phyloP scores from a whole-genome alignment of 2,888 invertebrate genomes.

The Pristionchus mayeri region DNA sequence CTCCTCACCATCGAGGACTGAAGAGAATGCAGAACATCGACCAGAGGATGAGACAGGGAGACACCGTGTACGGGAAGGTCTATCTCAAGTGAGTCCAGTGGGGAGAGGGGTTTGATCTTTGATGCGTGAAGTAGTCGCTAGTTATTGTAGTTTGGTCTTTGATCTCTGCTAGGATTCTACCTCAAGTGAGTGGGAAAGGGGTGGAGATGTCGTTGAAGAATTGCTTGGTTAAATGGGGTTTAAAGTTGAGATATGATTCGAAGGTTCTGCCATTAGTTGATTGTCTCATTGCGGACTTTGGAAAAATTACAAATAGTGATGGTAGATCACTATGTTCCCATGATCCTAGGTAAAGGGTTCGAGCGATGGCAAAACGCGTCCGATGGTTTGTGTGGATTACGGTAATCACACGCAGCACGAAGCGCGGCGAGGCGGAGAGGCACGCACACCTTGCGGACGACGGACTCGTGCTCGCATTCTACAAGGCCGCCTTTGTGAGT shows the following conservation, averaged over 20 bases:
- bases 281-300: no score
- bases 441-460: conserved; percentile 44
- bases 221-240: no score
- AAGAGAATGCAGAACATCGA: conserved; percentile 56
- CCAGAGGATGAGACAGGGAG: conserved; percentile 51
- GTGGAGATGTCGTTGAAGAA: no score
- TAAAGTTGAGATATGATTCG: no score
- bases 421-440: conserved; percentile 36
- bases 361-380: background rate
- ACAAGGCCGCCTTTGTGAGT: conserved; percentile 48
- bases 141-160: no score
- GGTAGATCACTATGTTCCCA: no score
- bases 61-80: conserved; percentile 65
- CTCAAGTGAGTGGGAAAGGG: no score
- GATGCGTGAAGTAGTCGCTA: background rate
- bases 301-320: no score
- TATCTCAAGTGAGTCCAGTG: conserved; percentile 56
- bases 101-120: background rate
- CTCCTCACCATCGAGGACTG: conserved; percentile 61
- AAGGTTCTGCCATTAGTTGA: no score
- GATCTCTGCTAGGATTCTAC: no score
- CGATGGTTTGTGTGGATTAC: background rate
- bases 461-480: conserved; percentile 39
- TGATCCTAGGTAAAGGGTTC: no score
- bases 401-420: conserved; percentile 18